Evolutionary conservation across 2,113 vertebrate species (phyloP), one percentile per base, ranked within the genome.

Genomic region (Andinoacara biseriatus): DNA sequence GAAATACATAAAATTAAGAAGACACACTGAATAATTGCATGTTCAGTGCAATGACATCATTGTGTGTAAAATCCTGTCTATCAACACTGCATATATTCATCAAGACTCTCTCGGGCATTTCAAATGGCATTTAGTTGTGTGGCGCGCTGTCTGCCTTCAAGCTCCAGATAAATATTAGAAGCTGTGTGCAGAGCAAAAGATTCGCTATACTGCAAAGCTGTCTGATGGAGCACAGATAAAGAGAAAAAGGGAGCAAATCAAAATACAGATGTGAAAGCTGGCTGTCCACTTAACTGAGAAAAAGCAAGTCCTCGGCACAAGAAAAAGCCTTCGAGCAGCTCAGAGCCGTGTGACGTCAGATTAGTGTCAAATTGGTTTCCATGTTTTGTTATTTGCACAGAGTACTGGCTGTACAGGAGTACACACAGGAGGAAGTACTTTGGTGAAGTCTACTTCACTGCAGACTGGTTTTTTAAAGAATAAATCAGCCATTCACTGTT

Each of bases 111-210:
- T n/a, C 72, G 14, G 75, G 58, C 76, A 62, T 83, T 56, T 60
- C 80, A 79, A 57, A 18, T 63, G 54, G 46, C 5, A 17, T 74
- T 61, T 46, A 75, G 52, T 76, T 81, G 62, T 63, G 83, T 78
- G 58, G 84, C 81, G 86, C 74, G 62, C 63, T 33, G 17, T 61
- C 75, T 38, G 52, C 82, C 88, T 86, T 88, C 78, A 67, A 60
- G 43, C 58, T 15, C 13, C n/a, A 58, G 54, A 84, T 87, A 67
- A 89, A 91, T 92, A 87, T 89, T 85, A 81, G 58, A 92, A 65
- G 77, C 38, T 5, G 78, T 22, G 74, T 58, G 69, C 49, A 81
- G 54, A 87, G 80, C 54, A 67, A 31, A 72, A 82, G 83, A 63
- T 81, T 86, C 54, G 38, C 43, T 57, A 15, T 56, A 76, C 83